Conservation (phyloP, 2,797 vertebrate genomes). For the Mallotus villosus region DNA sequence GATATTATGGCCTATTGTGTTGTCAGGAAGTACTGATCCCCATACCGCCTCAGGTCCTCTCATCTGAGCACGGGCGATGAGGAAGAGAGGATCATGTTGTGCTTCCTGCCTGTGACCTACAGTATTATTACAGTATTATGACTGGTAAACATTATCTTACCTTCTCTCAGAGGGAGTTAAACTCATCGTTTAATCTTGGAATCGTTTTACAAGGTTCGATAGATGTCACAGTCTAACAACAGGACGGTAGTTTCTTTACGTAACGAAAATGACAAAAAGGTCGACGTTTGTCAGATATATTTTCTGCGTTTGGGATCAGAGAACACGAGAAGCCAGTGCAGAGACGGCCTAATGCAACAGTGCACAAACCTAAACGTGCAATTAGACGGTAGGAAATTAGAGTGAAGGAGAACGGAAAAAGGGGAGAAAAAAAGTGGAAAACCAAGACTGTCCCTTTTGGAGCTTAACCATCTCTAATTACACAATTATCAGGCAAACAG, state of each 20-base stretch:
- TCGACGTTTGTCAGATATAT: no score
- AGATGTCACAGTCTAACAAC: no score
- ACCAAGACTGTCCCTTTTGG: slow-evolving; percentile 46
- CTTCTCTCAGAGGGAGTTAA: background rate
- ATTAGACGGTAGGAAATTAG: no score
- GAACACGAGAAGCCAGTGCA: no score
- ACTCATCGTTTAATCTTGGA: background rate
- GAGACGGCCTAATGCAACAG: no score
- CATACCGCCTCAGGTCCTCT: slow-evolving; percentile 55
- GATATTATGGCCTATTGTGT: slow-evolving; percentile 35
- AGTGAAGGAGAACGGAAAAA: background rate
- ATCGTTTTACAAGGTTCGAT: no score
- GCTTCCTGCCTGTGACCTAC: background rate
- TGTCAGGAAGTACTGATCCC: slow-evolving; percentile 61
- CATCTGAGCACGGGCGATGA: slow-evolving; percentile 48
- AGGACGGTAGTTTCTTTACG: no score
- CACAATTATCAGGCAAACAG: slow-evolving; percentile 62
- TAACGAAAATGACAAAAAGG: no score
- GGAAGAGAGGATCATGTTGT: background rate
- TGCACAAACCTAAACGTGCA: no score
- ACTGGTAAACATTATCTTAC: background rate
- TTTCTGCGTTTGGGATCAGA: no score
- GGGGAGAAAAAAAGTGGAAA: slow-evolving; percentile 1
- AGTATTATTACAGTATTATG: background rate
- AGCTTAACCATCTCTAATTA: slow-evolving; percentile 66